These are phyloP conservation scores for Homalodisca vitripennis DNA, from an alignment of 1,140 invertebrate genomes.

Conservation along the genomic window DNA sequence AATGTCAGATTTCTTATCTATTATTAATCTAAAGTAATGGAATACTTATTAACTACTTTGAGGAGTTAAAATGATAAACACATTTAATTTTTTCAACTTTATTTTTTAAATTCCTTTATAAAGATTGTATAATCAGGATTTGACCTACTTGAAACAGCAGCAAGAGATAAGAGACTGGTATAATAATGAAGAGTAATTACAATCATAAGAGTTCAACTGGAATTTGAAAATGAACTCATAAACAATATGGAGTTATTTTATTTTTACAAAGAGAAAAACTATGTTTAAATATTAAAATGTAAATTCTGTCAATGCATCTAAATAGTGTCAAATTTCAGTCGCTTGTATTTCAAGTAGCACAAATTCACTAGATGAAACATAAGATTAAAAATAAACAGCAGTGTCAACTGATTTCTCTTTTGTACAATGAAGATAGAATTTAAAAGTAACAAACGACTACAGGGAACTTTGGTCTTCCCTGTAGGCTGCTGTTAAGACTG, in stretches of 20 bases:
- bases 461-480: not conserved
- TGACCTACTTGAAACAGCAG: slow-evolving; percentile 21
- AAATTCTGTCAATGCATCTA: not conserved
- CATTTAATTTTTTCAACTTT: slow-evolving; percentile 26
- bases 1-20: too few species aligned
- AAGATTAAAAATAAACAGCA: slow-evolving; percentile 16
- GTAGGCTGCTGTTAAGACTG: not conserved
- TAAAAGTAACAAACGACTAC: slow-evolving; percentile 24
- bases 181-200: not conserved
- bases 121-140: slow-evolving; percentile 28
- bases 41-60: too few species aligned
- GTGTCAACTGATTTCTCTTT: slow-evolving; percentile 9
- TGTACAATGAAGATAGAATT: slow-evolving; percentile 28
- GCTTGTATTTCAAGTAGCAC: slow-evolving; percentile 19
- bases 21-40: too few species aligned
- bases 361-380: slow-evolving; percentile 16
- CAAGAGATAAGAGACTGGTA: not conserved
- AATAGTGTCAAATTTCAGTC: not conserved
- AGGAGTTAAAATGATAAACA: too few species aligned
- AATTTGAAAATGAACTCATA: slow-evolving; percentile 7
- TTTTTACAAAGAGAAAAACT: not conserved
- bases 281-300: not conserved
- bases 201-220: not conserved
- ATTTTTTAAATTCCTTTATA: slow-evolving; percentile 30
- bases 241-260: slow-evolving; percentile 1